phyloP scores from a whole-genome alignment of 2,797 vertebrate species.

The Ispidina picta region DNA sequence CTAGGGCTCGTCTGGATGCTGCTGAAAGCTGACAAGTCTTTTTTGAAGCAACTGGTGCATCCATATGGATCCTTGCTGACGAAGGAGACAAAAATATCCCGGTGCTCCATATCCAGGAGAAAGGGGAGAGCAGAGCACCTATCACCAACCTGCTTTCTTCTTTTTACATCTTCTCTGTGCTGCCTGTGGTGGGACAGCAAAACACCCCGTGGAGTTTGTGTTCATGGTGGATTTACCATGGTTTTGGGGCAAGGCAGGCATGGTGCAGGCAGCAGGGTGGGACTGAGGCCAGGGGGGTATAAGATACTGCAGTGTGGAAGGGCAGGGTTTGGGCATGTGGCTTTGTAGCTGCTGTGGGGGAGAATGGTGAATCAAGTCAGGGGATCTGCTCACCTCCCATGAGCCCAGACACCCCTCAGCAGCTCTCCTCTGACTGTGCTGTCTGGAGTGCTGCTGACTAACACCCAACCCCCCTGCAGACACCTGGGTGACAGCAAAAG shows the following conservation, averaged over 20 bases:
- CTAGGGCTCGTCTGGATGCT: slow-evolving; percentile 47
- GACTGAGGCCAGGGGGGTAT: neutral
- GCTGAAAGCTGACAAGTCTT: slow-evolving; percentile 69
- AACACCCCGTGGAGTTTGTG: neutral
- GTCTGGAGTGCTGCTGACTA: neutral
- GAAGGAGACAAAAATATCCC: slow-evolving; percentile 38
- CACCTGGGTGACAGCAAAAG: neutral
- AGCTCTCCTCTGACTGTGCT: neutral
- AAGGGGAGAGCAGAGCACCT: neutral
- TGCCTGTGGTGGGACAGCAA: neutral
- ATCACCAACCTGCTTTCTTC: slow-evolving; percentile 1
- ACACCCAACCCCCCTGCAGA: neutral
- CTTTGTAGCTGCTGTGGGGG: neutral
- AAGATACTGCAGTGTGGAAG: neutral
- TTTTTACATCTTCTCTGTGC: neutral
- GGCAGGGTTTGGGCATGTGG: neutral
- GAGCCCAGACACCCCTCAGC: neutral
- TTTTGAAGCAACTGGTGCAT: slow-evolving; percentile 57
- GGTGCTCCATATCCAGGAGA: neutral
- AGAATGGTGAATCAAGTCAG: neutral
- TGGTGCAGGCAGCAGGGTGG: neutral
- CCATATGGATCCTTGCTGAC: slow-evolving; percentile 56
- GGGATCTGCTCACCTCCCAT: neutral
- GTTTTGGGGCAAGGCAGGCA: neutral
- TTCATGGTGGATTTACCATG: neutral